Conservation (phyloP, 2,888 invertebrate species). For the Nezara viridula region DNA sequence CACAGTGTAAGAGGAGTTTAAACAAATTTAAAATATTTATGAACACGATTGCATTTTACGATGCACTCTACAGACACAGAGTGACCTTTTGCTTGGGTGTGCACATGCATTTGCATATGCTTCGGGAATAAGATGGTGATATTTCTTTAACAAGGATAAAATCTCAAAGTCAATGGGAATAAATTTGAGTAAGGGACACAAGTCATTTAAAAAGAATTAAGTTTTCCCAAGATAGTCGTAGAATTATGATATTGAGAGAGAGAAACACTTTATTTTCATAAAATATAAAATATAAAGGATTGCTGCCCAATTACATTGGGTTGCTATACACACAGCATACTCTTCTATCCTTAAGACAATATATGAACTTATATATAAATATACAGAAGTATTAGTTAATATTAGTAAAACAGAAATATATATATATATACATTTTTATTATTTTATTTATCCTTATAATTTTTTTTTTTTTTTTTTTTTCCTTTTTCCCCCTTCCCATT, state of each 20-base stretch:
- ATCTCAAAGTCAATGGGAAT: constrained; percentile 22
- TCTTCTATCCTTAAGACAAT: too few relatives aligned
- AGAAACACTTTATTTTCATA: too few relatives aligned
- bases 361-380: too few relatives aligned
- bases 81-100: background rate
- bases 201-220: background rate
- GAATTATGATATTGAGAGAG: background rate
- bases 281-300: too few relatives aligned
- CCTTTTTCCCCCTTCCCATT: too few relatives aligned
- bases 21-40: constrained; percentile 4
- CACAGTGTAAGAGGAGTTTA: background rate
- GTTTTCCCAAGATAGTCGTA: background rate
- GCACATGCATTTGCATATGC: constrained; percentile 4
- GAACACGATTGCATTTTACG: constrained; percentile 14
- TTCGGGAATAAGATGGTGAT: constrained; percentile 2
- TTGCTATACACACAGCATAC: too few relatives aligned
- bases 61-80: background rate
- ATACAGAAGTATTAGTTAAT: too few relatives aligned
- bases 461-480: too few relatives aligned
- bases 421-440: too few relatives aligned
- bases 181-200: background rate
- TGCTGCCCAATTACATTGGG: too few relatives aligned
- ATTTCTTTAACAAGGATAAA: constrained; percentile 27
- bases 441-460: too few relatives aligned
- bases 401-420: too few relatives aligned